Base-by-base conservation (phyloP, 2,113 vertebrate genomes). In the human (Homo sapiens) region DNA sequence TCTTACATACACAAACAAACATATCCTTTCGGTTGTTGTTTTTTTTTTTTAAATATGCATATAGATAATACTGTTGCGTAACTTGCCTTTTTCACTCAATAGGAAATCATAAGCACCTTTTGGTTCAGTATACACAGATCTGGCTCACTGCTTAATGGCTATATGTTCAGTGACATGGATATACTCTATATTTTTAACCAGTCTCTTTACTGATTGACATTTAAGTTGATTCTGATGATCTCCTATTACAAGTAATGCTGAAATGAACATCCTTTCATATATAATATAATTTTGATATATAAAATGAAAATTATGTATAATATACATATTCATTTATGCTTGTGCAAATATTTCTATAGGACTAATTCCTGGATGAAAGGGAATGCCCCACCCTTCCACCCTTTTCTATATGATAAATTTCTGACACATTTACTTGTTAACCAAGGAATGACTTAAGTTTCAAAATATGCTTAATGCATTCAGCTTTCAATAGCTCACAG, bases 351-450 rank as follows among this genome's bases (percentile, higher is more conserved):
- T 72, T n/a, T 73, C 13, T 48, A 0, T 16, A 57, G 40, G 20
- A 16, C 45, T 70, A n/a, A 70, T 55, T 73, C 38, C 32, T 79
- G 1, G 20, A 66, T 66, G 48, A 89, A 66, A 89, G 27, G 17
- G 17, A 79, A 27, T 72, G 43, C 52, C 23, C 2, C 1, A 20
- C 18, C 0, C 0, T 59, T 45, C 27, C 6, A 40, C 11, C 14
- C 57, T 94, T 76, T 75, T 93, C 79, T 61, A 17, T 22, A 50
- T 17, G 13, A 72, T 45, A 45, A 13, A 70, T 72, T 85, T 94
- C 81, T 64, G 40, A 70, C 55, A 92, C n/a, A 64, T 93, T 57
- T 57, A 40, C 40, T 80, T 23, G 12, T 87, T 86, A 91, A 89
- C 2, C 27, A 68, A 90, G 66, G 57, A 84, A 78, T 38, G 22